Conservation (phyloP, 2,113 vertebrate species). For the Otus sunia region DNA sequence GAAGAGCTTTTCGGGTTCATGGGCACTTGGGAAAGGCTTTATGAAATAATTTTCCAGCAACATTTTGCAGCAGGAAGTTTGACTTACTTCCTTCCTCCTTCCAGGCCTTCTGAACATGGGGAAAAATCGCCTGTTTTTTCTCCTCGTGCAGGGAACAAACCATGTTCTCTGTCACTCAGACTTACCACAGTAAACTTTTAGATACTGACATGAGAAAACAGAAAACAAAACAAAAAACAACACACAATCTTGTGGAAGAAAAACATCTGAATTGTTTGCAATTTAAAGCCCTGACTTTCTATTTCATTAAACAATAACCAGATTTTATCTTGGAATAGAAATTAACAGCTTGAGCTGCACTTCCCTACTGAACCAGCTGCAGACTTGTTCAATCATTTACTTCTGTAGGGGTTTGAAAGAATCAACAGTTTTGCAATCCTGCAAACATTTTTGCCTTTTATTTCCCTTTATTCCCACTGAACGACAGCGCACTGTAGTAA, state of each 20-base stretch:
- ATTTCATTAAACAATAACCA: constrained; percentile 26
- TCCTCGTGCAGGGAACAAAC: background rate
- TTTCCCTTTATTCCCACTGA: background rate
- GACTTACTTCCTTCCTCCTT: background rate
- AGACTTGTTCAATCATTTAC: background rate
- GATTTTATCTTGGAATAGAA: background rate
- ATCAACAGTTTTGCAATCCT: background rate
- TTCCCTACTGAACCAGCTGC: background rate
- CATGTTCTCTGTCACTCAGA: background rate
- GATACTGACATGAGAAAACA: background rate
- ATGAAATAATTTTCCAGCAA: background rate
- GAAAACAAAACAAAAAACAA: background rate
- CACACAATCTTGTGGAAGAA: background rate
- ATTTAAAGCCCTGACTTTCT: background rate
- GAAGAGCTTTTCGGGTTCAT: background rate
- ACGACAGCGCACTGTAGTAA: background rate
- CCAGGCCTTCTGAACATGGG: background rate
- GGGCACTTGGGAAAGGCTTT: background rate
- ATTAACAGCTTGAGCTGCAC: background rate
- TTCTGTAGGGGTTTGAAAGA: background rate
- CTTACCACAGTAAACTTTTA: background rate
- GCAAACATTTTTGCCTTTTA: background rate
- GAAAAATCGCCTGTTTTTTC: background rate
- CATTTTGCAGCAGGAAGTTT: background rate
- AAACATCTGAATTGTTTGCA: background rate